Evolutionary conservation across 1,140 invertebrate genomes (phyloP).

Genomic region (Brachionus plicatilis): DNA sequence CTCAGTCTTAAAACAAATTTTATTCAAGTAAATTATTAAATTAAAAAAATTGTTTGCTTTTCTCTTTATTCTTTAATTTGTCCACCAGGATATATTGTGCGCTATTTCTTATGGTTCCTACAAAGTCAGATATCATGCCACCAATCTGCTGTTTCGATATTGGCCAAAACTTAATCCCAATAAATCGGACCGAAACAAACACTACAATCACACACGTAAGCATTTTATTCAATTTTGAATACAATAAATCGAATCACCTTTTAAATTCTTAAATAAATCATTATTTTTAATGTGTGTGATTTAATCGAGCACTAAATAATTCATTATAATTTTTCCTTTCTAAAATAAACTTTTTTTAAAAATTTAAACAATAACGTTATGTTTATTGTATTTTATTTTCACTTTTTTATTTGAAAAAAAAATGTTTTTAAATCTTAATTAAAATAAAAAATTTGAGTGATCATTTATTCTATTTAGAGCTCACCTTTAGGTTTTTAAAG

Average conservation of each 20-base stretch:
- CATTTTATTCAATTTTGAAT: not conserved
- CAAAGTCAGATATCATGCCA: constrained; percentile 79
- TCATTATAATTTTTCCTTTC: too few species aligned
- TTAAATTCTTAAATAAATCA: too few species aligned
- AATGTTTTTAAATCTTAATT: too few species aligned
- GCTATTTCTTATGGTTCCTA: constrained; percentile 94
- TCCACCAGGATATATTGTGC: constrained; percentile 82
- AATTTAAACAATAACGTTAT: not conserved
- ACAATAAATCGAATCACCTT: too few species aligned
- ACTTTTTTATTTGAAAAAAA: too few species aligned
- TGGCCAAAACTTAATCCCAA: constrained; percentile 97
- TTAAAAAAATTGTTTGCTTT: not conserved
- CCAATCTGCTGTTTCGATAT: constrained; percentile 94
- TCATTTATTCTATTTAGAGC: too few species aligned
- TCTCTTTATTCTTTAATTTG: not conserved
- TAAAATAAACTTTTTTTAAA: not conserved
- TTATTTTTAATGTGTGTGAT: too few species aligned
- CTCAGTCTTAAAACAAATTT: constrained; percentile 34
- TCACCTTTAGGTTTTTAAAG: too few species aligned
- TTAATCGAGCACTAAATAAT: too few species aligned
- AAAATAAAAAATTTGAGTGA: too few species aligned
- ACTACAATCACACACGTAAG: not conserved
- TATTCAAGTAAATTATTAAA: not conserved
- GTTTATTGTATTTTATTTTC: not conserved
- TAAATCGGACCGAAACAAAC: constrained; percentile 65